Conservation (phyloP, 2,888 invertebrate genomes). For the Orthosia incerta region DNA sequence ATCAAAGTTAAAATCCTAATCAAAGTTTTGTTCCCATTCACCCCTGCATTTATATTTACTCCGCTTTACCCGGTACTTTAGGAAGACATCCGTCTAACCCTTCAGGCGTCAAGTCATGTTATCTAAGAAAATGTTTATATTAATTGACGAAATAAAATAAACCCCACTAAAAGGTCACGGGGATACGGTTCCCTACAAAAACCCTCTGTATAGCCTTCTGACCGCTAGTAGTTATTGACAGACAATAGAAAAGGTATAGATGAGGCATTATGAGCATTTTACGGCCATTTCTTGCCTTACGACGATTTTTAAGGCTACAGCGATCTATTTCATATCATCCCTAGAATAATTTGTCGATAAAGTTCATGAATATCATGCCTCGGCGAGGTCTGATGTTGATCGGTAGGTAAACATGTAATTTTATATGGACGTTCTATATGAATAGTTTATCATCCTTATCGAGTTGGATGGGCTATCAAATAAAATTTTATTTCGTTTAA, state of each 20-base stretch:
- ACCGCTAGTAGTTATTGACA: constrained; percentile 31
- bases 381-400: constrained; percentile 25
- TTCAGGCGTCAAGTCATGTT: no score
- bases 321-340: constrained; percentile 46
- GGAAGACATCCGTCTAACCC: no score
- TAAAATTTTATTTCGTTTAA: constrained; percentile 2
- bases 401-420: constrained; percentile 22
- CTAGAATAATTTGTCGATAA: constrained; percentile 64
- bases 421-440: constrained; percentile 19
- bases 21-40: no score
- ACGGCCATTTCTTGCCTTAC: constrained; percentile 34
- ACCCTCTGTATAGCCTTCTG: constrained; percentile 3
- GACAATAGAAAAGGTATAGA: constrained; percentile 43
- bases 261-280: constrained; percentile 43
- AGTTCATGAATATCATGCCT: constrained; percentile 53
- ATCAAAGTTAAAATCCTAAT: no score
- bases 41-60: no score
- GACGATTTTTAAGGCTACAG: constrained; percentile 24
- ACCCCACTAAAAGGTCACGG: neutral
- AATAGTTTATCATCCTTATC: constrained; percentile 15
- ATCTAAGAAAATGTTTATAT: neutral
- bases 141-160: neutral
- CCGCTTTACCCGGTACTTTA: no score
- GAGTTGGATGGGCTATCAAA: neutral
- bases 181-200: neutral